Conservation (phyloP, 1,140 invertebrate species). For the Anastrepha ludens region DNA sequence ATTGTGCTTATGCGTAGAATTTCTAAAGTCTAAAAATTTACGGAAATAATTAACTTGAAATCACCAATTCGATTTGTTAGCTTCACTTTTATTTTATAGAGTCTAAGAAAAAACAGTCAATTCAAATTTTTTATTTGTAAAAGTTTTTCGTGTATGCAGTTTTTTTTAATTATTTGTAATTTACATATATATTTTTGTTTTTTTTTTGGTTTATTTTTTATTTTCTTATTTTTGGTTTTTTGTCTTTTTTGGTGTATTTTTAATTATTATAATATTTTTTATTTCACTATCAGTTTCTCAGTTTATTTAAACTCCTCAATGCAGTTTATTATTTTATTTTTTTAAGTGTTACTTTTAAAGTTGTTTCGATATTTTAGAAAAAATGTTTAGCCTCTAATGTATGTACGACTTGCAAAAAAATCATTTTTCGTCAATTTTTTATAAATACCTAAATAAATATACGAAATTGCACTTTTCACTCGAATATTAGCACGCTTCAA, state of each 20-base stretch:
- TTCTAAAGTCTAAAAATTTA: conserved; percentile 22
- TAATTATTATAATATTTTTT: too few relatives aligned
- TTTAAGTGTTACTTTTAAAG: neutral
- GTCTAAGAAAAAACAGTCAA: conserved; percentile 36
- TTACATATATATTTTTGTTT: neutral
- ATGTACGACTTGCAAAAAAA: neutral
- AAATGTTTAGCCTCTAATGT: neutral
- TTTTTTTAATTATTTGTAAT: neutral
- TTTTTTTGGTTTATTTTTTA: neutral
- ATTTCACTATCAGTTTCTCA: too few relatives aligned
- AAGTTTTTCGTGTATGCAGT: neutral
- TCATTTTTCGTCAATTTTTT: neutral
- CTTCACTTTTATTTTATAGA: neutral
- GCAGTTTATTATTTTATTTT: neutral
- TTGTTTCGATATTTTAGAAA: neutral
- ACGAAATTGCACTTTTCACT: conserved; percentile 47
- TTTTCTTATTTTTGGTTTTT: neutral
- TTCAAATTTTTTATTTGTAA: neutral
- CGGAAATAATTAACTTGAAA: conserved; percentile 39
- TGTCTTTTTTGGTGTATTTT: too few relatives aligned
- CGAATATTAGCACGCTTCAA: conserved; percentile 2
- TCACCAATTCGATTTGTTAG: conserved; percentile 18
- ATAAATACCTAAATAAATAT: conserved; percentile 42
- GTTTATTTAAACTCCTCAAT: neutral
- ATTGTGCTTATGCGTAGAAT: neutral